Evolutionary conservation across 2,888 invertebrate species (phyloP).

Genomic region (Syrista parreyssii): DNA sequence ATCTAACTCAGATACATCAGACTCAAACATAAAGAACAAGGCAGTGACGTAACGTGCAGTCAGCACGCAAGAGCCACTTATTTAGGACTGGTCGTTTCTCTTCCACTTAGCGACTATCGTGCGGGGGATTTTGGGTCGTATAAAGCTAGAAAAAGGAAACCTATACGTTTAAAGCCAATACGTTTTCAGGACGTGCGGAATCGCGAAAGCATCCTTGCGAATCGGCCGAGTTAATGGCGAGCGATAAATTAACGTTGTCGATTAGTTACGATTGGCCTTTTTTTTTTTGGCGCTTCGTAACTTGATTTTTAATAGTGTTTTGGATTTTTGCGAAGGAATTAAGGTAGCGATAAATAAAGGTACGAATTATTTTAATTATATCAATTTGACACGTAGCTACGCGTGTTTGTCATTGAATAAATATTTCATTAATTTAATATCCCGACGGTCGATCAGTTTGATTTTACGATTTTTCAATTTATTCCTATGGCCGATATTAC

Average conservation of each 20-base stretch:
- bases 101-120: not conserved
- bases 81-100: constrained; percentile 1
- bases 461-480: too few relatives aligned
- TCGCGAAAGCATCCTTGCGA: not conserved
- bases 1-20: not conserved
- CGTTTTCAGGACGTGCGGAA: not conserved
- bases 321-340: too few relatives aligned
- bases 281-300: not conserved
- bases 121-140: not conserved
- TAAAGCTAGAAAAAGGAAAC: not conserved
- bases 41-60: constrained; percentile 1
- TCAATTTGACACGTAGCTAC: too few relatives aligned
- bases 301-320: too few relatives aligned
- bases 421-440: too few relatives aligned
- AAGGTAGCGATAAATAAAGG: too few relatives aligned
- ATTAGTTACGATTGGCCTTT: not conserved
- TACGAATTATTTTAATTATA: too few relatives aligned
- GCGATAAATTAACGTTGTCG: not conserved
- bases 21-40: not conserved
- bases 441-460: too few relatives aligned
- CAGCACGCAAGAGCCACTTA: not conserved
- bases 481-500: not conserved
- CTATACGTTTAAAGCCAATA: not conserved
- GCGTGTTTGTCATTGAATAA: too few relatives aligned
- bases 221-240: not conserved